These are phyloP conservation scores for Meloidogyne chitwoodi DNA, from an alignment of 1,140 invertebrate species.

Conservation along the genomic window DNA sequence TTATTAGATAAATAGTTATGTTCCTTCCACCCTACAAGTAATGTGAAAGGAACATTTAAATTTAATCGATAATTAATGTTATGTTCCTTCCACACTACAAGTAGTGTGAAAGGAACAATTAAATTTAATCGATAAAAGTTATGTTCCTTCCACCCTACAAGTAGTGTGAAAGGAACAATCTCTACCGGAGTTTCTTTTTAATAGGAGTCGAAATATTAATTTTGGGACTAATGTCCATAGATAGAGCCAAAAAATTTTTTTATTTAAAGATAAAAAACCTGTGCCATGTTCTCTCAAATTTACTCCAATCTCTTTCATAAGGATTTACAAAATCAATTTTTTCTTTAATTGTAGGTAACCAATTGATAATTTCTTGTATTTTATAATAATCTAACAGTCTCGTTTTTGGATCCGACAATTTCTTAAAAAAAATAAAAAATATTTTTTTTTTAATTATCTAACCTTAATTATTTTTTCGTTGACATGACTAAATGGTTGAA, in stretches of 20 bases:
- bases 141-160: constrained; percentile 1
- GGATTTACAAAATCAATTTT: constrained; percentile 58
- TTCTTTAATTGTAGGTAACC: constrained; percentile 50
- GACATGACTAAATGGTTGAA: too few species aligned
- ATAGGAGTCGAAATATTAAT: too few species aligned
- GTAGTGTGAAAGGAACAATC: not conserved
- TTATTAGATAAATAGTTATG: too few species aligned
- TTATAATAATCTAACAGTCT: constrained; percentile 54
- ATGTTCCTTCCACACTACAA: too few species aligned
- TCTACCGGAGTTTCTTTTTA: too few species aligned
- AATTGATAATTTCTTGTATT: constrained; percentile 42
- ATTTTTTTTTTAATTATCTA: not conserved
- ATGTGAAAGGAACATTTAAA: too few species aligned
- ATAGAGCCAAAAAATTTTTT: not conserved
- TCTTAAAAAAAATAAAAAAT: not conserved
- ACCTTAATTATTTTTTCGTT: too few species aligned
- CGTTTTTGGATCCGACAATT: not conserved
- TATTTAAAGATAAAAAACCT: constrained; percentile 31
- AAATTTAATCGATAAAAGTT: too few species aligned
- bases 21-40: too few species aligned
- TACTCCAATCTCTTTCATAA: constrained; percentile 52
- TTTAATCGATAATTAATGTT: too few species aligned
- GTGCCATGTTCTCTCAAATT: constrained; percentile 52
- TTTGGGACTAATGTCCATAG: too few species aligned
- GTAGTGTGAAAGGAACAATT: too few species aligned